Evolutionary conservation across 1,140 invertebrate genomes (phyloP), one percentile per base, ranked within the genome.

Genomic region (Drosophila oshimai): DNA sequence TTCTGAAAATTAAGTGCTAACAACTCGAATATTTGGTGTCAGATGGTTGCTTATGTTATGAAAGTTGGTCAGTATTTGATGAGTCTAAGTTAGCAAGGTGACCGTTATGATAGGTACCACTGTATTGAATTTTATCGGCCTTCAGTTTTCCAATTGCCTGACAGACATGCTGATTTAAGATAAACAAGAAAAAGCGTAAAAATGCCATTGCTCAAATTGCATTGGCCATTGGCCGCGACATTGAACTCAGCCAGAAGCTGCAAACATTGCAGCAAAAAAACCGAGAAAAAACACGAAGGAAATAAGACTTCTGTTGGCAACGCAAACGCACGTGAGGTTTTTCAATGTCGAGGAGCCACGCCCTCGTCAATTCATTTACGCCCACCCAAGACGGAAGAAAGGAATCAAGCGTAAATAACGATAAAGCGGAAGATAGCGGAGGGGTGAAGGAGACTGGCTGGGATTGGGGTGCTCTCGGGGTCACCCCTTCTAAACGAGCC

Each of bases 251-350:
- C 29, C 24, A 49, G 9, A 60, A 57, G 17, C 51, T 46, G 42
- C 39, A 46, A 70, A 51, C 61, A 44, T 53, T 50, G 28, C 29
- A 68, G 3, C 34, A 53, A 64, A 53, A 34, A 58, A 45, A 51
- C 6, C 4, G 31, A 51, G 17, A 70, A 39, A 26, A 44, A 34
- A 29, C n/a, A 29, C n/a, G 4, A 46, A 28, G 13, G 26, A 41
- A 37, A 61, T 45, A 33, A 9, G 51, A 47, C 34, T 71, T 83
- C 42, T 31, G 47, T 62, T 64, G 67, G 53, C 78, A 77, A 54
- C 39, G 76, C 72, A 75, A 77, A 74, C 60, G 81, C 80, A 86
- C 80, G 80, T 86, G 75, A 69, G 68, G 42, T 39, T 64, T 76
- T 73, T 83, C 77, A 76, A 69, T 83, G 70, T 51, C 74, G 29